phyloP scores from a whole-genome alignment of 2,888 invertebrate genomes.

The Agonum fuliginosum region DNA sequence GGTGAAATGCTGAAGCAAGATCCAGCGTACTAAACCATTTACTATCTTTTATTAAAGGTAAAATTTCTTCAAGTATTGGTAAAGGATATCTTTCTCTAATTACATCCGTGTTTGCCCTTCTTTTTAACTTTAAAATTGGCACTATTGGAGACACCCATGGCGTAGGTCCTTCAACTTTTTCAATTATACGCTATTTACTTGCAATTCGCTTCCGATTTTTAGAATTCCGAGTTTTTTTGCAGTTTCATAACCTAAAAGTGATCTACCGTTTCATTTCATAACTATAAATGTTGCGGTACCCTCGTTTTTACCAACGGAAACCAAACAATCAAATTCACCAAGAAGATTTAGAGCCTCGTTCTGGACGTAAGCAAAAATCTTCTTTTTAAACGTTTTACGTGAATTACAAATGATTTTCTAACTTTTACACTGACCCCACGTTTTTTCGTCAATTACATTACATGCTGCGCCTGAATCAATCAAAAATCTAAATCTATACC shows the following conservation, averaged over 20 bases:
- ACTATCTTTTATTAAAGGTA: no score
- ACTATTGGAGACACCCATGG: no score
- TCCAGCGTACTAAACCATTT: no score
- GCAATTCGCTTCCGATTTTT: not conserved
- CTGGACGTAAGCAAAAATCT: not conserved
- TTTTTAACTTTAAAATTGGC: no score
- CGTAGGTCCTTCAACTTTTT: no score
- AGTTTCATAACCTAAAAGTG: not conserved
- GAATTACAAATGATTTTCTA: not conserved
- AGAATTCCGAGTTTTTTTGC: not conserved
- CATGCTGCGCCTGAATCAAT: not conserved
- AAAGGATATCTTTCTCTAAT: no score
- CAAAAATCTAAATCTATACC: not conserved
- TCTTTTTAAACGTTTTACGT: not conserved
- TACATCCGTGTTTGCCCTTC: no score
- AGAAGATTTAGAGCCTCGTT: not conserved
- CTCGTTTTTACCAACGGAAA: not conserved
- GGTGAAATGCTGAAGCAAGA: no score
- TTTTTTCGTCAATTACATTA: conserved; percentile 12
- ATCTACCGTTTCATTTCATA: not conserved
- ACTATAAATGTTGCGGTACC: not conserved
- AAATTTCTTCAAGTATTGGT: no score
- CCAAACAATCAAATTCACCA: not conserved
- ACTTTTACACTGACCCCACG: not conserved
- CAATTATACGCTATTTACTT: not conserved